Evolutionary conservation across 2,888 invertebrate species (phyloP), one percentile per base, ranked within the genome.

Genomic region (Eristalis arbustorum): DNA sequence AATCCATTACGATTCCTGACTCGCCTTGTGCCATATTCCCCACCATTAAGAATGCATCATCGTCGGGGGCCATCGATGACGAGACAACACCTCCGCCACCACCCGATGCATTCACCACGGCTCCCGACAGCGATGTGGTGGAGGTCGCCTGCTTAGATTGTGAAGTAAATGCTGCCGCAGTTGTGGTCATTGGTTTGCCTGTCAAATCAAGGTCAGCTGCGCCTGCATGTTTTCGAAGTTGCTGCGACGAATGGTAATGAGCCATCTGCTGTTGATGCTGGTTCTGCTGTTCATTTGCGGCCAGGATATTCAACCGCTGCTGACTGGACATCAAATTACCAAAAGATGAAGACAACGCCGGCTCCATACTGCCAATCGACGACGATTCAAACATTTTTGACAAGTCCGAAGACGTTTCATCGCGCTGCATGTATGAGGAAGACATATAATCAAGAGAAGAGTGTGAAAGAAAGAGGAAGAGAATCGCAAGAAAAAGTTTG

Each of bases 361-460:
- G 88, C 71, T 92, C 92, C 61, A 89, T 87, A 49, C 90, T 89
- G 74, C 91, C 90, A 31, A 91, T 89, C 6, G 90, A 90, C 11
- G 92, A 90, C 10, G 92, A 90, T 81, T 93, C 93, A 85, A 92
- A 92, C 91, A 93, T 92, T 90, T 91, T 91, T 5, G 92, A 91
- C 71, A 93, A 89, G 89, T 92, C 92, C 80, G 91, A 91, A 72
- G 93, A 92, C 80, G 92, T 92, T 89, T 93, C 93, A 90, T 93
- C 93, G 88, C 93, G 91, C 93, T 93, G 90, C 90, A 91, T 90
- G 88, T 89, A 87, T 89, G 64, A 89, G 89, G 72, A 88, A 88
- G 89, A 71, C 73, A 76, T 88, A 74, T 25, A 81, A 84, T 71
- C 71, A 73, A 78, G 66, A 78, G 82, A 71, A 74, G 59, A 25